These are phyloP conservation scores for Philaenus spumarius DNA, from an alignment of 1,140 invertebrate genomes.

Conservation along the genomic window DNA sequence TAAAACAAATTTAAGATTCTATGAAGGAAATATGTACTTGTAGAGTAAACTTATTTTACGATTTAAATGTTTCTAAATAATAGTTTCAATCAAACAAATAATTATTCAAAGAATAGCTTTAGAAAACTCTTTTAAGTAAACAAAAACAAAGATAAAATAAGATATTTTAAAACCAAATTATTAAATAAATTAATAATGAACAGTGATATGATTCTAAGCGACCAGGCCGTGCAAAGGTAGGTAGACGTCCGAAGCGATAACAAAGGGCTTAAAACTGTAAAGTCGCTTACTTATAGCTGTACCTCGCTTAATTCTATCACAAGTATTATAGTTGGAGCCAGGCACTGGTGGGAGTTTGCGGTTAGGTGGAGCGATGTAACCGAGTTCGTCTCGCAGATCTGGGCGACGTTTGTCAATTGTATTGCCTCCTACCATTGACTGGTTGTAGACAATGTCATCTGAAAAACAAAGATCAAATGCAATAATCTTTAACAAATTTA, in stretches of 20 bases:
- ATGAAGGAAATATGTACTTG: no score
- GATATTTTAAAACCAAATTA: no score
- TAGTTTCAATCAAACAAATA: no score
- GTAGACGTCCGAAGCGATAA: slow-evolving; percentile 2
- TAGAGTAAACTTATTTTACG: no score
- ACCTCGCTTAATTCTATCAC: slow-evolving; percentile 87
- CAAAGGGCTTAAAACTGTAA: slow-evolving; percentile 5
- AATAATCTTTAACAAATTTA: not conserved
- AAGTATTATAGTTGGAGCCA: slow-evolving; percentile 87
- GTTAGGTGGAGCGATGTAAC: slow-evolving; percentile 88
- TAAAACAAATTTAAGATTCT: no score
- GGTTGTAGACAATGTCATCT: slow-evolving; percentile 88
- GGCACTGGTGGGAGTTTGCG: slow-evolving; percentile 84
- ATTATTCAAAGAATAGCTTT: no score
- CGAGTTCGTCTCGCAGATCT: slow-evolving; percentile 78
- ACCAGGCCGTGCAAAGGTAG: not conserved
- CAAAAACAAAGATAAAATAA: no score
- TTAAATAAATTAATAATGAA: not conserved
- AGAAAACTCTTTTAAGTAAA: no score
- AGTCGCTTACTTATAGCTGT: slow-evolving; percentile 74
- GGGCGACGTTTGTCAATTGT: slow-evolving; percentile 78
- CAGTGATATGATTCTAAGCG: not conserved
- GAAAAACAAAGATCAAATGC: slow-evolving; percentile 28
- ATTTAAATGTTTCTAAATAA: no score
- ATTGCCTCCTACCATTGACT: slow-evolving; percentile 63